Evolutionary conservation across 2,888 invertebrate genomes (phyloP).

Genomic region (Dexiosoma caninum): DNA sequence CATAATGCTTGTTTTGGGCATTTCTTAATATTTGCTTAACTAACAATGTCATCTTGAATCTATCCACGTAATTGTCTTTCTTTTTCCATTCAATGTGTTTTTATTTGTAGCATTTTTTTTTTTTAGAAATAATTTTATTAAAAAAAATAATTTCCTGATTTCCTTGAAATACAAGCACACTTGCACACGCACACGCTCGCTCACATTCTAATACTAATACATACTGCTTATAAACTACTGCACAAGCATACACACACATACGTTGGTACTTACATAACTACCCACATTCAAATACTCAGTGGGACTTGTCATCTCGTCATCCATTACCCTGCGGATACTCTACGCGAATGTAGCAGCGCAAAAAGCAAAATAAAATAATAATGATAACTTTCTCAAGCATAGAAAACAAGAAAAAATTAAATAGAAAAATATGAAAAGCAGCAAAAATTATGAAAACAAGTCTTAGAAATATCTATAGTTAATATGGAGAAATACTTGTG

Average conservation of each 20-base stretch:
- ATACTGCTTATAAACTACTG: not conserved
- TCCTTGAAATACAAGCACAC: conserved; percentile 20
- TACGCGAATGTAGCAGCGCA: conserved; percentile 39
- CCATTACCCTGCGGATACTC: conserved; percentile 59
- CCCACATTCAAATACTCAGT: conserved; percentile 43
- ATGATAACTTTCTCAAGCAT: not conserved
- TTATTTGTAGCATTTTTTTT: conserved; percentile 28
- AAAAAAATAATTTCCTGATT: conserved; percentile 54
- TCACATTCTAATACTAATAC: too few species aligned
- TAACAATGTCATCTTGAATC: conserved; percentile 42
- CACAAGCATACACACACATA: not conserved
- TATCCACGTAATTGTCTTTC: conserved; percentile 41
- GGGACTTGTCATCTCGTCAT: conserved; percentile 64
- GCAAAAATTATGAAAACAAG: conserved; percentile 46
- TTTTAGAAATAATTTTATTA: conserved; percentile 45
- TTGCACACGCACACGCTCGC: not conserved
- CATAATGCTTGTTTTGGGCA: conserved; percentile 31
- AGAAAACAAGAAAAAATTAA: not conserved
- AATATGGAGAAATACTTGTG: not conserved
- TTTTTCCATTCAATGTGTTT: conserved; percentile 16
- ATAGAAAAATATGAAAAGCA: conserved; percentile 23
- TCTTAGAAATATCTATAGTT: conserved; percentile 10
- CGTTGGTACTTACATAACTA: not conserved
- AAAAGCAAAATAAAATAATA: conserved; percentile 17
- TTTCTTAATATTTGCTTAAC: conserved; percentile 42